A percentile compares a stretch with the other conserved stretches of the same genome.
phyloP scores from a whole-genome alignment of 2,797 vertebrate species.

The Enteromius viviparus region DNA sequence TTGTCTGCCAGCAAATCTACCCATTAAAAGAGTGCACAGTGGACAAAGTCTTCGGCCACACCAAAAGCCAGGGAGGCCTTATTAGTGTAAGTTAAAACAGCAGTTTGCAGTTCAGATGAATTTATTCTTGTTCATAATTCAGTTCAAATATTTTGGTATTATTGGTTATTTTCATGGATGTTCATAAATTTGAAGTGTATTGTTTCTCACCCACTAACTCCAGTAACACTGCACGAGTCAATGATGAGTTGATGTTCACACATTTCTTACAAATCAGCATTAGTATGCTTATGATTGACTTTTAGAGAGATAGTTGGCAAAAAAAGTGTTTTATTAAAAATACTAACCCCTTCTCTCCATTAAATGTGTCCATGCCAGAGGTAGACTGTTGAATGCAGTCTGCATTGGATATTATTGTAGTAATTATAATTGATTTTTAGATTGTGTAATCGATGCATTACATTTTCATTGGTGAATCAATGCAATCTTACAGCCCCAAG shows the following conservation, averaged over 20 bases:
- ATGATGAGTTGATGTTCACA: neutral
- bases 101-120: neutral
- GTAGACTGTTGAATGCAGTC: neutral
- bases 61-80: slow-evolving; percentile 78
- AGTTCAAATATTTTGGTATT: neutral
- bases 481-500: neutral
- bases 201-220: neutral
- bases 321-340: neutral
- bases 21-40: slow-evolving; percentile 72
- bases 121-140: slow-evolving; percentile 12
- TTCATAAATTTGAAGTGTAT: neutral
- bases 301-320: neutral
- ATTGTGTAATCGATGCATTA: neutral
- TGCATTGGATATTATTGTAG: neutral
- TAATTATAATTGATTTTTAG: neutral
- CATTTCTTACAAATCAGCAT: neutral
- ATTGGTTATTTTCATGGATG: neutral
- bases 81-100: slow-evolving; percentile 70
- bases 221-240: neutral
- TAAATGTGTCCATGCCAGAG: neutral
- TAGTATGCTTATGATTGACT: neutral
- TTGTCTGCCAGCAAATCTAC: slow-evolving; percentile 71
- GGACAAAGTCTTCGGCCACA: slow-evolving; percentile 84
- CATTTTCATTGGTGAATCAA: neutral
- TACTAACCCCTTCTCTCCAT: neutral